Evolutionary conservation across 1,140 invertebrate genomes (phyloP).

Genomic region (Papilio machaon): DNA sequence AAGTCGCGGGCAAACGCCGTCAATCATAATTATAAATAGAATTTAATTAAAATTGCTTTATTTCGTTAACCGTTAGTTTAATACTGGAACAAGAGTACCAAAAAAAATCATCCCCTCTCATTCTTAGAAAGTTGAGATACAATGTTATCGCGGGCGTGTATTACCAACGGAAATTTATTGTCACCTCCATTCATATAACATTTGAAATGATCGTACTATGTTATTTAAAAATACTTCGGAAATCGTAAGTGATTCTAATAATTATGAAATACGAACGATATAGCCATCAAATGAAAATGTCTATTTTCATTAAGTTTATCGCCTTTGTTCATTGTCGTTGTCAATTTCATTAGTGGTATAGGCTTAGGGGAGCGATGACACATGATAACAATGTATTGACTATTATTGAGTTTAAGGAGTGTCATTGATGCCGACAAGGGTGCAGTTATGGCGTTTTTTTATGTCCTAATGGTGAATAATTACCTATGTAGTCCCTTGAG

Average conservation of each 20-base stretch:
- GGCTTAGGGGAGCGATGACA: constrained; percentile 24
- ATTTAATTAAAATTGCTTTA: neutral
- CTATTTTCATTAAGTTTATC: constrained; percentile 27
- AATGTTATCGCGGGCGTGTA: no score
- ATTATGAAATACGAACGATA: neutral
- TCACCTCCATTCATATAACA: no score
- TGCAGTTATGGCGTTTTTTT: constrained; percentile 4
- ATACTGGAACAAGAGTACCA: no score
- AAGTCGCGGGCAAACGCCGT: no score
- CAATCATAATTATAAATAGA: no score
- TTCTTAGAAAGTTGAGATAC: no score
- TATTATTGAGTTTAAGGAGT: constrained; percentile 19
- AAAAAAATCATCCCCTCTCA: no score
- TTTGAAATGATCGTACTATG: neutral
- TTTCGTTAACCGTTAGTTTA: neutral
- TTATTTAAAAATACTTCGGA: neutral
- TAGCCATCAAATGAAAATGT: constrained; percentile 5
- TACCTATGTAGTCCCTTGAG: neutral
- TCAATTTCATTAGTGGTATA: constrained; percentile 20
- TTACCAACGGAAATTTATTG: no score
- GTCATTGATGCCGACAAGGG: neutral
- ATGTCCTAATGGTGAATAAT: neutral
- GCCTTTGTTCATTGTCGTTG: neutral
- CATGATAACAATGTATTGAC: constrained; percentile 21
- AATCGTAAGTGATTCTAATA: neutral